Evolutionary conservation across 2,888 invertebrate genomes (phyloP), one percentile per base, ranked within the genome.

Genomic region (Ceratothoa steindachneri): DNA sequence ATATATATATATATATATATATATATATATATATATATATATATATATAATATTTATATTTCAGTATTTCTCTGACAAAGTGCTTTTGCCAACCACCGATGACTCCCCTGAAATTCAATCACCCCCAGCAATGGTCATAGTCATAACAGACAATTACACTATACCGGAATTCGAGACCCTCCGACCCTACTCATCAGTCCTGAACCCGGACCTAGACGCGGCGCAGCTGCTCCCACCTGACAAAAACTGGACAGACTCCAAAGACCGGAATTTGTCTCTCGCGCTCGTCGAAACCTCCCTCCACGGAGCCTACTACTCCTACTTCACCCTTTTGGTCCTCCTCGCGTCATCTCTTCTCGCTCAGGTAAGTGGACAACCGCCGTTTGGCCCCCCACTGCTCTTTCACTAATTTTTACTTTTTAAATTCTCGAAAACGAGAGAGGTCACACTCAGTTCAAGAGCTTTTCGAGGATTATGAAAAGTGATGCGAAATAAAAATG

Each of bases 271-370:
- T 15, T 5, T 15, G 15, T 41, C 41, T 41, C 15, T 41, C 5
- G 41, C 5, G 15, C 41, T 9, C 7, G 15, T 5, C 41, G 41
- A 41, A 9, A 5, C 15, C 15, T 41, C 7, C 41, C 41, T 15
- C 41, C 41, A 41, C 83, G 91, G 91, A 53, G 90, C 90, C 66
- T 92, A 91, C 84, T 89, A 91, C 84, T 89, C 90, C 80, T 89
- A 90, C 83, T 89, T 90, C 83, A 88, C 88, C 68, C 89, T 90
- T 68, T 85, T 91, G 75, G 89, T 90, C 74, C 84, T 92, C 75
- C 67, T 79, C 24, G 75, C 73, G 9, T 67, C 76, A 12, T 75
- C 79, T 7, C 71, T 79, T 0, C 71, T 79, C 12, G 79, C 79
- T 9, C 79, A 79, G 71, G 79, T 79, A 28, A 41, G 69, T 29